Evolutionary conservation across 2,888 invertebrate species (phyloP).

Genomic region (Ectemnius cavifrons): DNA sequence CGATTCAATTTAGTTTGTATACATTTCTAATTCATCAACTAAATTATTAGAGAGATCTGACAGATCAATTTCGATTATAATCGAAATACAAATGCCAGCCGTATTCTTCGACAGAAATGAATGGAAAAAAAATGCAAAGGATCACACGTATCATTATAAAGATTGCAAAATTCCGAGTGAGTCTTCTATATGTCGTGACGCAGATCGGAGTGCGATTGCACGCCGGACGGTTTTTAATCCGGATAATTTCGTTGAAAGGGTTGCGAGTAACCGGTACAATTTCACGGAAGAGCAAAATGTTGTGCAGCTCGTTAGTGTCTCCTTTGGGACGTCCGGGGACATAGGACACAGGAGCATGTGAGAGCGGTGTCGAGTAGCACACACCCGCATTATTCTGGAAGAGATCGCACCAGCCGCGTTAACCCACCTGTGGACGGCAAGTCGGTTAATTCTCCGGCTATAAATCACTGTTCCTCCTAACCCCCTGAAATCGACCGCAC

Average conservation of each 20-base stretch:
- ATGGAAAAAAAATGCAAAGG: too few relatives aligned
- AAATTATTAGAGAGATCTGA: too few relatives aligned
- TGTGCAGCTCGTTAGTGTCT: slow-evolving; percentile 36
- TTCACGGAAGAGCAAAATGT: slow-evolving; percentile 24
- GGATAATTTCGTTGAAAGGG: slow-evolving; percentile 24
- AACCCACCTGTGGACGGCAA: slow-evolving; percentile 45
- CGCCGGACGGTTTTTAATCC: not conserved
- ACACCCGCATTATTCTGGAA: slow-evolving; percentile 34
- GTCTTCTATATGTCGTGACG: too few relatives aligned
- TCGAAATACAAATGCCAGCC: too few relatives aligned
- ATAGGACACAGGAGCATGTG: slow-evolving; percentile 33
- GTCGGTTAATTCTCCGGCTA: slow-evolving; percentile 37
- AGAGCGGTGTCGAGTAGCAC: slow-evolving; percentile 34
- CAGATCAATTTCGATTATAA: too few relatives aligned
- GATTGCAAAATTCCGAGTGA: too few relatives aligned
- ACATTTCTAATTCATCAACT: too few relatives aligned
- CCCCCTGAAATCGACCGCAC: slow-evolving; percentile 20
- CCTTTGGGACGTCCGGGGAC: slow-evolving; percentile 35
- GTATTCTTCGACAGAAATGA: too few relatives aligned
- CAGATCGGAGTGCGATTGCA: too few relatives aligned
- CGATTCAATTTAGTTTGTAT: too few relatives aligned
- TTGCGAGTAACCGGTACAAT: not conserved
- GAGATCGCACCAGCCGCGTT: slow-evolving; percentile 21
- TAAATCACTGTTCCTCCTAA: slow-evolving; percentile 31
- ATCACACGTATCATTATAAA: too few relatives aligned